phyloP scores from a whole-genome alignment of 1,140 invertebrate genomes.

The Tigriopus japonicus region DNA sequence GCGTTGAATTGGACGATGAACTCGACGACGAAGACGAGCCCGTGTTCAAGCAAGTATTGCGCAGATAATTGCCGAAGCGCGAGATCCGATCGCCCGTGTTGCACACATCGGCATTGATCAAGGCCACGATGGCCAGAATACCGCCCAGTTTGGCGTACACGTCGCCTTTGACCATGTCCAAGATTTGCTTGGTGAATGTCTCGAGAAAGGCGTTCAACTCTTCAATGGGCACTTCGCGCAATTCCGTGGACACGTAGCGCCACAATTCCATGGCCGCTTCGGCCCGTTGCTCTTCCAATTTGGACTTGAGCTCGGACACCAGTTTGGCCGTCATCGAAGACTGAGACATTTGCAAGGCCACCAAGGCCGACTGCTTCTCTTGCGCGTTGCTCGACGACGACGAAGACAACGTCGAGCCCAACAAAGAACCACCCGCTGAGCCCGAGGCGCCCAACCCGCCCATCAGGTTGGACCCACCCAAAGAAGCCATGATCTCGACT shows the following conservation, averaged over 20 bases:
- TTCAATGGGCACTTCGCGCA: conserved; percentile 75
- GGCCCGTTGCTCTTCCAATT: conserved; percentile 57
- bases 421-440: too few relatives aligned
- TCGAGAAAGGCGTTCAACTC: conserved; percentile 77
- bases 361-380: too few relatives aligned
- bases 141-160: conserved; percentile 87
- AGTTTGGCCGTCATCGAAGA: conserved; percentile 33
- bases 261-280: conserved; percentile 71
- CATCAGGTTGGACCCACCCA: too few relatives aligned
- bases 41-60: conserved; percentile 33
- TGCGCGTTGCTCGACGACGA: too few relatives aligned
- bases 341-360: too few relatives aligned
- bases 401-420: too few relatives aligned
- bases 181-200: conserved; percentile 86
- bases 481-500: too few relatives aligned
- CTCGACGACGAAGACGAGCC: not conserved
- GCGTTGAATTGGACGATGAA: too few relatives aligned
- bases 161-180: conserved; percentile 81
- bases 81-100: conserved; percentile 73
- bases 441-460: too few relatives aligned
- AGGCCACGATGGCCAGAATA: conserved; percentile 77
- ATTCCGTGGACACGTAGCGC: conserved; percentile 69
- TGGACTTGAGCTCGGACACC: conserved; percentile 66
- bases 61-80: conserved; percentile 76
- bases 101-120: conserved; percentile 77